phyloP scores from a whole-genome alignment of 1,140 invertebrate species.

The Drosophila orosa region DNA sequence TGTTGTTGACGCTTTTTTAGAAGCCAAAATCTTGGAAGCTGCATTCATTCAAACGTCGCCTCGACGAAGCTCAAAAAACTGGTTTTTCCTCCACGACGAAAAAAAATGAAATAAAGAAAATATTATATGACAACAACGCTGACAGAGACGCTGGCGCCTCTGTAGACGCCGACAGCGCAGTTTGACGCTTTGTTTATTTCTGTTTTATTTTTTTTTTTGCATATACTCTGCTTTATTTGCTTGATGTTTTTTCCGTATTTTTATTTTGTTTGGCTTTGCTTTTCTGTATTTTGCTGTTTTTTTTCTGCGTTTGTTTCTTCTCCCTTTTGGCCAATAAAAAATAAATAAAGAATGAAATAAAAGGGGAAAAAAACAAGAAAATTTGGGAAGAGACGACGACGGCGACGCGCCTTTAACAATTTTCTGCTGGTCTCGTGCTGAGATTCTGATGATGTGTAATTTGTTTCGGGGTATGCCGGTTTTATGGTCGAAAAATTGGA shows the following conservation, averaged over 20 bases:
- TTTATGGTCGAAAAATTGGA: neutral
- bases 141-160: constrained; percentile 10
- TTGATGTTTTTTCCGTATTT: constrained; percentile 20
- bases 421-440: constrained; percentile 47
- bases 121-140: constrained; percentile 60
- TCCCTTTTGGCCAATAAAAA: constrained; percentile 31
- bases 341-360: neutral
- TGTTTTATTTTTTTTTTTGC: constrained; percentile 18
- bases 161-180: constrained; percentile 26
- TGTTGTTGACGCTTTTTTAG: constrained; percentile 59
- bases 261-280: constrained; percentile 31
- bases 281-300: neutral
- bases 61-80: constrained; percentile 51
- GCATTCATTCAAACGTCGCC: constrained; percentile 59
- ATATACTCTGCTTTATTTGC: constrained; percentile 44
- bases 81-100: constrained; percentile 45
- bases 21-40: constrained; percentile 68
- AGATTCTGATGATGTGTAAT: constrained; percentile 40
- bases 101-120: constrained; percentile 44
- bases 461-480: constrained; percentile 18
- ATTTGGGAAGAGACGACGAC: constrained; percentile 22
- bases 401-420: constrained; percentile 15
- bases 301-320: constrained; percentile 18
- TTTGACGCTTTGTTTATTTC: constrained; percentile 17
- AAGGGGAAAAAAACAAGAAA: constrained; percentile 1